Base-by-base conservation (phyloP, 2,888 invertebrate genomes). In the Aquatica leii region DNA sequence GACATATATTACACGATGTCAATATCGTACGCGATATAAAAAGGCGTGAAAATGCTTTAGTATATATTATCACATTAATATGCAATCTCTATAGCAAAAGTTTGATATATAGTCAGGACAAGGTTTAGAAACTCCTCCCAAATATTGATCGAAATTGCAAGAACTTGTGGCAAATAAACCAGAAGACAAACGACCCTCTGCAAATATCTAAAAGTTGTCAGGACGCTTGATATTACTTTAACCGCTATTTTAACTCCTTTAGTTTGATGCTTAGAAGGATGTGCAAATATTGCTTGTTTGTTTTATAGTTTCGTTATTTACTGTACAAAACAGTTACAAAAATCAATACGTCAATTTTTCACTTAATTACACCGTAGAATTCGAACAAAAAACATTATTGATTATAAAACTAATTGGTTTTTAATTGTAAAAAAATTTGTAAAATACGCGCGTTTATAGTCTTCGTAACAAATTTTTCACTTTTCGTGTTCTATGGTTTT, bases 121-220 rank as follows among this genome's bases (percentile, higher is more conserved):
- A 64, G 48, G 55, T 24, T 46, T 12, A 53, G 15, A 40, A 58
- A 57, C 35, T 53, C 40, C 61, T 59, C 53, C 41, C 53, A 41
- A 48, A 24, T 63, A 63, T 63, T 54, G 63, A 63, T 63, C 54
- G 20, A 43, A 12, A 41, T 37, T 57, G 62, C 49, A 59, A 65
- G 65, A 61, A 65, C 17, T 58, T 54, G 37, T 12, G 34, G 37
- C 65, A 67, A 66, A 68, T 68, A 66, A 68, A 66, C 53, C 49
- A 59, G 59, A 66, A 62, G 65, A 68, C 72, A 72, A 70, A 74
- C 71, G 73, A 62, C 70, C 73, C 70, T 67, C 64, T 50, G 66
- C 69, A 65, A 66, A 60, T 60, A 60, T 40, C 65, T 48, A 53
- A 59, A 64, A 65, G 60, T 65, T 65, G 57, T 15, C 50, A n/a